phyloP scores from a whole-genome alignment of 2,113 vertebrate species.

The Zosterops japonicus region DNA sequence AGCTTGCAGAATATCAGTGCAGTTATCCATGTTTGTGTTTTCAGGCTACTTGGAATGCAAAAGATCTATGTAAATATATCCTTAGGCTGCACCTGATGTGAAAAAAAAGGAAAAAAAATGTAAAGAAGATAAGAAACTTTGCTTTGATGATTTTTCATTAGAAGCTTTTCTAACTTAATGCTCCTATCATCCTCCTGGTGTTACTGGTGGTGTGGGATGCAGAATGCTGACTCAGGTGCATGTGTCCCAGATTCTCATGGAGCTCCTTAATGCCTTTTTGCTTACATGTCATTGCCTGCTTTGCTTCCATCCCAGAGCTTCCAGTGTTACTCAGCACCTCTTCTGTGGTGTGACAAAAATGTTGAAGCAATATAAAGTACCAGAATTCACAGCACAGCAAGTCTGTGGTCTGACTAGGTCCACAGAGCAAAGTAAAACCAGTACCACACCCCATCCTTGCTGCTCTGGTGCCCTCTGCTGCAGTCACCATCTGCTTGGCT shows the following conservation, averaged over 20 bases:
- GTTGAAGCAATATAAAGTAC: not conserved
- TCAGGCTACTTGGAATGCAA: not conserved
- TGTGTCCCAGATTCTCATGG: not conserved
- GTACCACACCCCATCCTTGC: not conserved
- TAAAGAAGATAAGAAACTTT: not conserved
- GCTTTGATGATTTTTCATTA: not conserved
- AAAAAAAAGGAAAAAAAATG: not conserved
- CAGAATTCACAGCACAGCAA: not conserved
- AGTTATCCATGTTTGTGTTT: not conserved
- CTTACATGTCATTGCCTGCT: not conserved
- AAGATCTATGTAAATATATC: not conserved
- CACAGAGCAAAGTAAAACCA: not conserved
- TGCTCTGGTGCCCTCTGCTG: constrained; percentile 72
- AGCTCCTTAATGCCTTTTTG: not conserved
- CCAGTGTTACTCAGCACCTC: not conserved
- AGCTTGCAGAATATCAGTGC: not conserved
- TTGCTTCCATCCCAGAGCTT: not conserved
- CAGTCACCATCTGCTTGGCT: not conserved
- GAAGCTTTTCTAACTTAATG: not conserved
- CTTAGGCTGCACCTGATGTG: not conserved
- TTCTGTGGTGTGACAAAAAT: not conserved
- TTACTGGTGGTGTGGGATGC: not conserved
- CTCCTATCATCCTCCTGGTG: not conserved
- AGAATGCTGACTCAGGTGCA: not conserved
- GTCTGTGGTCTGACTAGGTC: not conserved